phyloP scores from a whole-genome alignment of 2,888 invertebrate genomes.

The Anorthoa munda region DNA sequence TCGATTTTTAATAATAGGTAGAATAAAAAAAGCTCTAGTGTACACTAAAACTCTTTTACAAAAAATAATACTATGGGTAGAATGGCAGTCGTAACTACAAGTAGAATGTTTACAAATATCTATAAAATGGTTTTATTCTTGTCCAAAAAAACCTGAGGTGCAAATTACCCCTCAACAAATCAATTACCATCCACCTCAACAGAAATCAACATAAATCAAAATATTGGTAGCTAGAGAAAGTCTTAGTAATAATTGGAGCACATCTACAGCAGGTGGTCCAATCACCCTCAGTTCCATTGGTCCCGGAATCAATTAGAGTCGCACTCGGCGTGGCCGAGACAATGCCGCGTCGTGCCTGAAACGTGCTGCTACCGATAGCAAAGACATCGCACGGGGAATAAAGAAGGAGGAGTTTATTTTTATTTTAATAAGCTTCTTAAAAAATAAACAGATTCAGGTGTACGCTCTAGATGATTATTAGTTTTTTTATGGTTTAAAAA shows the following conservation, averaged over 20 bases:
- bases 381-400: slow-evolving; percentile 27
- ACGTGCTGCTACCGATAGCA: slow-evolving; percentile 56
- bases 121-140: background rate
- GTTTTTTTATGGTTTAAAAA: background rate
- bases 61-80: too few species aligned
- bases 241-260: slow-evolving; percentile 60
- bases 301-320: slow-evolving; percentile 78
- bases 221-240: slow-evolving; percentile 38
- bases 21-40: too few species aligned
- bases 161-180: slow-evolving; percentile 12
- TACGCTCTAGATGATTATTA: background rate
- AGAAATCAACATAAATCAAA: slow-evolving; percentile 32
- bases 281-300: slow-evolving; percentile 60
- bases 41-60: too few species aligned
- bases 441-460: background rate
- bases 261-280: slow-evolving; percentile 65
- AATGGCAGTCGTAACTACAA: background rate
- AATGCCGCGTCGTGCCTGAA: slow-evolving; percentile 53
- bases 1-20: too few species aligned
- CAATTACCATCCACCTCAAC: background rate
- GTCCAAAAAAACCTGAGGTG: background rate
- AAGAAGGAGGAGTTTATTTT: slow-evolving; percentile 6
- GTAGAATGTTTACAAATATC: background rate
- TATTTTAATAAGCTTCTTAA: background rate
- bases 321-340: slow-evolving; percentile 70